Percentiles rank a stretch among this genome's conserved stretches.
Conservation (phyloP, 2,113 vertebrate genomes). For the Daphoenositta chrysoptera region DNA sequence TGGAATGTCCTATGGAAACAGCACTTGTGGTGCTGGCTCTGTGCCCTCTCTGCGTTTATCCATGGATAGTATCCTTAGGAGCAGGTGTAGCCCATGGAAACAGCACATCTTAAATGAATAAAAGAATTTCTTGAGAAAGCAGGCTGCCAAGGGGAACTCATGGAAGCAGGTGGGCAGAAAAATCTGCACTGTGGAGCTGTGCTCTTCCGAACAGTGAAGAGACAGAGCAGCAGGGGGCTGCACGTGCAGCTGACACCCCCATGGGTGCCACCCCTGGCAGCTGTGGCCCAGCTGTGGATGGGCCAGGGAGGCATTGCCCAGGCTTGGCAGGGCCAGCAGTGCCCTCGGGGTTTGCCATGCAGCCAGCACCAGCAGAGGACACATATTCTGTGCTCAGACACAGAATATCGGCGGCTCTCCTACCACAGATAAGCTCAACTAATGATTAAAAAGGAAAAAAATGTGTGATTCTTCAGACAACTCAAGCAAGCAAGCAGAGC, state of each 20-base stretch:
- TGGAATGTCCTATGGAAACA: background rate
- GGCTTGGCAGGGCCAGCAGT: background rate
- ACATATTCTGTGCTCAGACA: background rate
- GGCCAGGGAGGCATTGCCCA: background rate
- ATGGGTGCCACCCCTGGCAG: rapidly evolving
- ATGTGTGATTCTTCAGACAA: background rate
- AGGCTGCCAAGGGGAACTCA: background rate
- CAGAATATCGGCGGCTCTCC: background rate
- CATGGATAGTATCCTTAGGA: background rate
- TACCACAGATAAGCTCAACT: background rate
- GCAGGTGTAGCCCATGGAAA: background rate
- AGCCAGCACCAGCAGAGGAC: background rate
- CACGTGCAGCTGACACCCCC: rapidly evolving
- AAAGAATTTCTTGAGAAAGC: background rate
- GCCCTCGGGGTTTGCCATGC: background rate
- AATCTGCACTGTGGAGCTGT: background rate
- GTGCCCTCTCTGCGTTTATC: background rate
- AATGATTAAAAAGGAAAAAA: background rate
- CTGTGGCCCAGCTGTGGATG: background rate
- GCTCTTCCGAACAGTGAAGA: background rate
- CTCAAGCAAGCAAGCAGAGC: background rate
- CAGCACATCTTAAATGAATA: background rate
- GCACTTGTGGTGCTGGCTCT: background rate
- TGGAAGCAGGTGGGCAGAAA: background rate
- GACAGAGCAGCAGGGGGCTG: background rate